Evolutionary conservation across 2,888 invertebrate species (phyloP), one percentile per base, ranked within the genome.

Genomic region (Lasioglossum figueresi): DNA sequence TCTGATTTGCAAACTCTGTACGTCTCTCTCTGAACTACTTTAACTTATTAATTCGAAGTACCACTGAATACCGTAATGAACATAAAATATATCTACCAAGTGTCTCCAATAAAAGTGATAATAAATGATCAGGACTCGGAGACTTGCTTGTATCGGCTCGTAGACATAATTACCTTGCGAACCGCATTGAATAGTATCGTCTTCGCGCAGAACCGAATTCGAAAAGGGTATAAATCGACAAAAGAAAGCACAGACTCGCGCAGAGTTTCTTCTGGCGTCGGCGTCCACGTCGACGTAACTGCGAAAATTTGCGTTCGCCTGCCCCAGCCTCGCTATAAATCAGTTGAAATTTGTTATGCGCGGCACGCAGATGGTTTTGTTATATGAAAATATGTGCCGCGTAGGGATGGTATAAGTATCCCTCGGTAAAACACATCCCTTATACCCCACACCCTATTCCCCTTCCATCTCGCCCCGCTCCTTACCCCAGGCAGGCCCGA

Each of bases 321-420:
- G 77, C 86, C 89, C 89, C 90, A 80, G 86, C 88, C 90, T 91
- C 91, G 91, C 95, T 93, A 95, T 95, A 95, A 95, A 95, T 95
- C 95, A 95, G 94, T 92, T 92, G 94, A 94, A 95, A 95, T 95
- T 95, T 95, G 95, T 95, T 94, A 95, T 94, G 95, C 94, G 93
- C 94, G 93, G 95, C 94, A 94, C 95, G 94, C 95, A 95, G 95
- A 95, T 95, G 95, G 94, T 95, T 95, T 95, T 95, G 95, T 95
- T 95, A 95, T 95, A 95, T 95, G 95, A 95, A 95, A 95, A 95
- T 95, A 95, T 95, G 94, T 95, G 94, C 95, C 94, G 93, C 93
- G 90, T 91, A 91, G 94, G 94, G 94, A 94, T 92, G 93, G 93
- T 91, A 91, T 94, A 95, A 95, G 95, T 94, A 95, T 94, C 94